Percentiles rank a stretch among this genome's conserved stretches.
phyloP scores from a whole-genome alignment of 2,113 vertebrate genomes.

The Pungitius pungitius region DNA sequence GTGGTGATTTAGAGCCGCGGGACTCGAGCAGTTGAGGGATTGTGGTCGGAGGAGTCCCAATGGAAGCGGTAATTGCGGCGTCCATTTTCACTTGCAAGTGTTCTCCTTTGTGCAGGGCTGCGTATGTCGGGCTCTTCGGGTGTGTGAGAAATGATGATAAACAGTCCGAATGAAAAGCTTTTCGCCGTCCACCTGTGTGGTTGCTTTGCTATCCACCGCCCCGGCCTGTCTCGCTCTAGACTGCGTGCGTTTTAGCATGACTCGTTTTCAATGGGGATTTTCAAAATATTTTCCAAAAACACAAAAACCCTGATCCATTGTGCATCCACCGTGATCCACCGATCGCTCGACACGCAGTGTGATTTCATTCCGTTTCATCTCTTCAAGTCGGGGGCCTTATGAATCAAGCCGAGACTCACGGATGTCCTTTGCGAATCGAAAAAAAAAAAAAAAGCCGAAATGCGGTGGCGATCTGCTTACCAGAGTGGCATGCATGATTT shows the following conservation, averaged over 20 bases:
- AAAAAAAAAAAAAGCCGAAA: constrained; percentile 54
- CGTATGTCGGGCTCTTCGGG: constrained; percentile 28
- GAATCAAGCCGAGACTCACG: constrained; percentile 16
- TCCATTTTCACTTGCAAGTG: constrained; percentile 48
- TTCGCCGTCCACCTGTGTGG: not conserved
- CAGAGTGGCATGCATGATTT: constrained; percentile 61
- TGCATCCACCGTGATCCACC: too few relatives aligned
- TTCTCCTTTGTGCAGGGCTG: constrained; percentile 34
- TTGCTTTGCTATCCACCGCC: constrained; percentile 1
- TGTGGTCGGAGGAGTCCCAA: constrained; percentile 27
- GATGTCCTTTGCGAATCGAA: constrained; percentile 49
- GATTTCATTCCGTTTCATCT: constrained; percentile 31
- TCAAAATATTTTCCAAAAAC: not conserved
- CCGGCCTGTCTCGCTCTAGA: not conserved
- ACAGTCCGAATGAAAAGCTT: constrained; percentile 28
- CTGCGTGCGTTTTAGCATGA: constrained; percentile 6
- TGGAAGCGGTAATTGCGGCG: constrained; percentile 41
- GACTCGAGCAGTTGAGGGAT: constrained; percentile 36
- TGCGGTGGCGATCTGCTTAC: constrained; percentile 38
- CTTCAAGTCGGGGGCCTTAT: constrained; percentile 24
- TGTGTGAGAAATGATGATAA: too few relatives aligned
- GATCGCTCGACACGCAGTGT: constrained; percentile 14
- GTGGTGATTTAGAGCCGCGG: constrained; percentile 45
- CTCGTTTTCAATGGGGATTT: not conserved
- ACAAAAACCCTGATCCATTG: not conserved